Conservation (phyloP, 1,140 invertebrate species). For the Drosophila arizonae region DNA sequence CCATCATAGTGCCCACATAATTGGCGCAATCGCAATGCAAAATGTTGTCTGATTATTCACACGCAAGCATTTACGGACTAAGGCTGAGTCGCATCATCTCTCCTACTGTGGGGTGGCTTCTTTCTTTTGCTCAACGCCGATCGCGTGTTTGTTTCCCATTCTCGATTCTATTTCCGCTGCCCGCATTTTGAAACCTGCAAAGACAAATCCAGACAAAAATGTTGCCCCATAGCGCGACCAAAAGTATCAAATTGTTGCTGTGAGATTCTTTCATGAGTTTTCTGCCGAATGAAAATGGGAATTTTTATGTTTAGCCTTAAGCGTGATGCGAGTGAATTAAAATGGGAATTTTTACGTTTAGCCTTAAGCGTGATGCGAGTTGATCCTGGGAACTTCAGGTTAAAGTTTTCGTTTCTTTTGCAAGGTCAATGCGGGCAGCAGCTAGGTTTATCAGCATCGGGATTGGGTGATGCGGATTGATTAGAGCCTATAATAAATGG, state of each 20-base stretch:
- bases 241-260: constrained; percentile 76
- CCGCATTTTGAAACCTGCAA: constrained; percentile 72
- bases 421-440: constrained; percentile 59
- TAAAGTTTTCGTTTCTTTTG: constrained; percentile 3
- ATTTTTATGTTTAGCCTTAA: constrained; percentile 47
- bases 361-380: constrained; percentile 35
- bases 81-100: constrained; percentile 43
- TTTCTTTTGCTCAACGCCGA: constrained; percentile 51
- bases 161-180: constrained; percentile 59
- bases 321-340: constrained; percentile 21
- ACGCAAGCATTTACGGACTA: constrained; percentile 47
- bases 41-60: constrained; percentile 69
- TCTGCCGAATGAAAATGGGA: constrained; percentile 60
- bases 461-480: constrained; percentile 5
- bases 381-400: constrained; percentile 50
- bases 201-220: constrained; percentile 30
- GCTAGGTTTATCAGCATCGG: not conserved
- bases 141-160: constrained; percentile 66
- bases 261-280: constrained; percentile 55
- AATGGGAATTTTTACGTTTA: constrained; percentile 54
- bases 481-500: not conserved
- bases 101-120: constrained; percentile 59
- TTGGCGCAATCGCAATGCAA: constrained; percentile 71
- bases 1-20: constrained; percentile 57
- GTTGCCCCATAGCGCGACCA: constrained; percentile 50